Percentiles rank a stretch among this genome's conserved stretches.
Conservation (phyloP, 35 echinoderm and acorn worm species). For the Amphiura filiformis region DNA sequence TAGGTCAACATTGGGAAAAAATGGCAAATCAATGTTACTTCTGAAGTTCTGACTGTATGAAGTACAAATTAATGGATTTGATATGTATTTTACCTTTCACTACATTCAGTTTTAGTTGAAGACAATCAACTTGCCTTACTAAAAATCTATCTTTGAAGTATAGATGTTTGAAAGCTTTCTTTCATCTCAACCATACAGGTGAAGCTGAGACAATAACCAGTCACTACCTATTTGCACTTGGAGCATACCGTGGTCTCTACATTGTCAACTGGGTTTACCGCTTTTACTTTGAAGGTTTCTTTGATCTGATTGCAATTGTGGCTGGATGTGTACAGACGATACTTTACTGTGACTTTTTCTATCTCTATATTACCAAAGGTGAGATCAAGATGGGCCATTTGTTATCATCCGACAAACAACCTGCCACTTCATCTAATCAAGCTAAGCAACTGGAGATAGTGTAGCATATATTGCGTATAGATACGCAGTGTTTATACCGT, state of each 20-base stretch:
- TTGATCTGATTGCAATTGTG: conserved; percentile 98
- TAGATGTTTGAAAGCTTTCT: background rate
- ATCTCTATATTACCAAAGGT: conserved; percentile 99
- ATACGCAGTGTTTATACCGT: too few species aligned
- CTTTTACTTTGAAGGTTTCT: conserved; percentile 96
- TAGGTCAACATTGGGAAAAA: too few species aligned
- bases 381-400: background rate
- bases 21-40: too few species aligned
- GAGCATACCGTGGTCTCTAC: conserved; percentile 93
- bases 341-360: conserved; percentile 99
- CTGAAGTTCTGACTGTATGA: too few species aligned
- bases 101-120: too few species aligned
- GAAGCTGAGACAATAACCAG: conserved; percentile 98
- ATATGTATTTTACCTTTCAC: too few species aligned
- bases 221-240: conserved; percentile 95
- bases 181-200: conserved; percentile 38
- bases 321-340: conserved; percentile 97
- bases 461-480: too few species aligned
- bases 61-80: too few species aligned
- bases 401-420: too few species aligned
- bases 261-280: conserved; percentile 99
- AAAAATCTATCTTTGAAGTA: background rate
- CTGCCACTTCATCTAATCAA: too few species aligned
- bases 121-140: too few species aligned
- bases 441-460: too few species aligned